Evolutionary conservation across 2,113 vertebrate genomes (phyloP), one percentile per base, ranked within the genome.

Genomic region (Zapornia atra): DNA sequence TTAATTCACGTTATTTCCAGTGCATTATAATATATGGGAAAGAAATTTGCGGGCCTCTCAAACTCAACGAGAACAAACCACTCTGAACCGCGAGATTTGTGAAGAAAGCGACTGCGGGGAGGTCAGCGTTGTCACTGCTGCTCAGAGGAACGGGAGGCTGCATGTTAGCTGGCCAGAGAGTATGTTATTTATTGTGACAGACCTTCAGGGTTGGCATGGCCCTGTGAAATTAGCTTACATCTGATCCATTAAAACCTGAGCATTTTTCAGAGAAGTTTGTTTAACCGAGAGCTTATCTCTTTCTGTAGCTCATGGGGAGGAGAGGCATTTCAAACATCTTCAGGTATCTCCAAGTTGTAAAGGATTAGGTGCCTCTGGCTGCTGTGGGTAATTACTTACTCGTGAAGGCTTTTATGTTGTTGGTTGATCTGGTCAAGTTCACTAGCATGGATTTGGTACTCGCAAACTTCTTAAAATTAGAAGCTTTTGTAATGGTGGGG

Each of bases 141-240:
- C 90, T 93, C 77, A 42, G 44, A 83, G 86, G 38, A 76, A 12
- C 1, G 0, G 59, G 36, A 88, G 69, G 29, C 70, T 88, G 88
- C 51, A 57, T 31, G 59, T 34, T 69, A 51, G 25, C 75, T 50
- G 95, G 53, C 51, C 91, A 87, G 34, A 66, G 34, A 94, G 73
- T 4, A 26, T 4, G 81, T 33, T 33, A 89, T 94, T 91, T 95
- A 44, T 48, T 54, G 40, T 82, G 94, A 87, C 68, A 92, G 79
- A 92, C 28, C 94, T 69, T 59, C 90, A 72, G 94, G 96, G 80
- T 50, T 38, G 95, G 88, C 42, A 24, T 26, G 78, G 86, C 86
- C 75, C 73, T 88, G 91, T 89, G 91, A 92, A 93, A 96, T 80
- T 69, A 92, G 71, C 57, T 96, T 78, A 21, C n/a, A 79, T 90